Evolutionary conservation across 2,797 vertebrate genomes (phyloP).

Genomic region (Okamejei kenojei): DNA sequence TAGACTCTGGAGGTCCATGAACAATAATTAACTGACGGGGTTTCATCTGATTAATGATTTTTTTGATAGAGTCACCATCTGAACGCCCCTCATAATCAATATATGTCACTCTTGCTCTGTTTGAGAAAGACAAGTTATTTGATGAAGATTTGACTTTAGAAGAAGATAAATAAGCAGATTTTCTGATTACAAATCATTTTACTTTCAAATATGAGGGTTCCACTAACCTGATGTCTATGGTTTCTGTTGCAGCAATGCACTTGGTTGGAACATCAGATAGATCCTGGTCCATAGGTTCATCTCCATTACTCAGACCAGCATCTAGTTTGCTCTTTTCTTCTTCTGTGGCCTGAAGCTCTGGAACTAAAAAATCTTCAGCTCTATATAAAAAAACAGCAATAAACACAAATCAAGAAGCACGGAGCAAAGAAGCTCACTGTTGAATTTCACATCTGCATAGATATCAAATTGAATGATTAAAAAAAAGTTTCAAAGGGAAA

Average conservation of each 20-base stretch:
- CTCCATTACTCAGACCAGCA: conserved; percentile 84
- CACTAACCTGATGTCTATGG: conserved; percentile 89
- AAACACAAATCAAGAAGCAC: conserved; percentile 17
- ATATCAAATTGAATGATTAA: background rate
- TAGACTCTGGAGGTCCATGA: conserved; percentile 86
- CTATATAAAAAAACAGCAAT: conserved; percentile 53
- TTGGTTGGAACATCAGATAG: conserved; percentile 94
- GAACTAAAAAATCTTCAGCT: conserved; percentile 93
- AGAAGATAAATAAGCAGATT: conserved; percentile 36
- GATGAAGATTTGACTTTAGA: background rate
- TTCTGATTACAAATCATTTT: conserved; percentile 36
- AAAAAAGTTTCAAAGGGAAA: background rate
- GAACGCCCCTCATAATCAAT: conserved; percentile 98
- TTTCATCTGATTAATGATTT: conserved; percentile 99
- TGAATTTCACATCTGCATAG: background rate
- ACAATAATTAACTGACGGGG: conserved; percentile 89
- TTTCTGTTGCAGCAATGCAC: conserved; percentile 80
- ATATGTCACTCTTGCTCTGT: conserved; percentile 84
- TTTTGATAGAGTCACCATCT: conserved; percentile 96
- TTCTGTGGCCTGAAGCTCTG: conserved; percentile 92
- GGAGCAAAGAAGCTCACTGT: background rate
- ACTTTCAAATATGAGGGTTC: background rate
- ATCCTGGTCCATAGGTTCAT: conserved; percentile 96
- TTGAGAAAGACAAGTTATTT: background rate
- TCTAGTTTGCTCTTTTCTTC: conserved; percentile 96